Evolutionary conservation across 2,797 vertebrate species (phyloP).

Genomic region (Bryconaethiops microstoma): DNA sequence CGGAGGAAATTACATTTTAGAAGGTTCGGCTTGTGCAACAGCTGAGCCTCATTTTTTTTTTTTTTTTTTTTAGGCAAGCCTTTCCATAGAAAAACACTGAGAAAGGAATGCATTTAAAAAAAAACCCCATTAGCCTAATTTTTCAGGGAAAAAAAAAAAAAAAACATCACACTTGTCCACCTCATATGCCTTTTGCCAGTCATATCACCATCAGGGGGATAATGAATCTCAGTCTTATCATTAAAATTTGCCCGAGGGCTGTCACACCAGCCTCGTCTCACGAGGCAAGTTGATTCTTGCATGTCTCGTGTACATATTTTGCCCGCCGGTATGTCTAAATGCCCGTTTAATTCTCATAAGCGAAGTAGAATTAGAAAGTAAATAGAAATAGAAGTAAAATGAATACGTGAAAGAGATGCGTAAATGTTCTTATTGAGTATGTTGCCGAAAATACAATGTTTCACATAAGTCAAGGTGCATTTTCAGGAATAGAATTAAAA

Average conservation of each 20-base stretch:
- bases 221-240: constrained; percentile 53
- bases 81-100: constrained; percentile 32
- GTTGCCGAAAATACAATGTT: background rate
- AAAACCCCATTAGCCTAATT: constrained; percentile 56
- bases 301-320: constrained; percentile 6
- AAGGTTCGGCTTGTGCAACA: constrained; percentile 31
- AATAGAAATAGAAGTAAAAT: background rate
- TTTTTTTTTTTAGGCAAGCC: constrained; percentile 21
- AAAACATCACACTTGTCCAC: constrained; percentile 43
- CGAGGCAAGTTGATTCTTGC: constrained; percentile 42
- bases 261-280: constrained; percentile 46
- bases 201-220: constrained; percentile 45
- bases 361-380: background rate
- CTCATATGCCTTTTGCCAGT: constrained; percentile 39
- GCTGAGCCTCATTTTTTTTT: constrained; percentile 16
- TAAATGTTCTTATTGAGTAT: background rate
- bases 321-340: background rate
- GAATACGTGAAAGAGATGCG: background rate
- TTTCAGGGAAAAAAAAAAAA: constrained; percentile 18
- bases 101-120: constrained; percentile 41
- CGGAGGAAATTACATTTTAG: constrained; percentile 18
- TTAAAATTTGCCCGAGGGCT: constrained; percentile 43
- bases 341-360: background rate
- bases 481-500: background rate
- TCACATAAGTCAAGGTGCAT: background rate